These are phyloP conservation scores for Eledone cirrhosa DNA, from an alignment of 2,888 invertebrate genomes.

Conservation along the genomic window DNA sequence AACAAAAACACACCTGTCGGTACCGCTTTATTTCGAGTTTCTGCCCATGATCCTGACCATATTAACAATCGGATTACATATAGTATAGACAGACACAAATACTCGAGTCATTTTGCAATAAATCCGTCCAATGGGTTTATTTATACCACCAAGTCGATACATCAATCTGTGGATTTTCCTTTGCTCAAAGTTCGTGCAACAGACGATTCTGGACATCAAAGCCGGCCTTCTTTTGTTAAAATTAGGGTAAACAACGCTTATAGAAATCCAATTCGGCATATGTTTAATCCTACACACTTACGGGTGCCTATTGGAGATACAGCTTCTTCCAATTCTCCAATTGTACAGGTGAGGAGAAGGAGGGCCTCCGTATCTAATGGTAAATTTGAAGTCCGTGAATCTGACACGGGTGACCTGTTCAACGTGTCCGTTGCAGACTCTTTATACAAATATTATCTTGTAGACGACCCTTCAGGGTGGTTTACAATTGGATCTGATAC, in stretches of 20 bases:
- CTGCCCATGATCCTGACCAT: constrained; percentile 9
- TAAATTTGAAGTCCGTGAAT: background rate
- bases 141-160: background rate
- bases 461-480: constrained; percentile 7
- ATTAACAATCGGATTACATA: background rate
- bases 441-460: background rate
- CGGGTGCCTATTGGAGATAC: background rate
- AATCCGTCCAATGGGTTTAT: constrained; percentile 19
- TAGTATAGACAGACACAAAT: background rate
- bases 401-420: background rate
- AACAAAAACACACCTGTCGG: constrained; percentile 5
- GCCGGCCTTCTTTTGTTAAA: background rate
- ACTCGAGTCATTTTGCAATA: background rate
- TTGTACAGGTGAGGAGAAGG: constrained; percentile 19
- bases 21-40: background rate
- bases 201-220: background rate
- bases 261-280: background rate
- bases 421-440: background rate
- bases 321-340: constrained; percentile 10
- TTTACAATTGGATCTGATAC: background rate
- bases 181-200: constrained; percentile 1
- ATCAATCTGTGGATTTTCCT: background rate
- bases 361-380: background rate
- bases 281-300: background rate
- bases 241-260: background rate